phyloP scores from a whole-genome alignment of 2,797 vertebrate species.

The Pteronotus mesoamericanus region DNA sequence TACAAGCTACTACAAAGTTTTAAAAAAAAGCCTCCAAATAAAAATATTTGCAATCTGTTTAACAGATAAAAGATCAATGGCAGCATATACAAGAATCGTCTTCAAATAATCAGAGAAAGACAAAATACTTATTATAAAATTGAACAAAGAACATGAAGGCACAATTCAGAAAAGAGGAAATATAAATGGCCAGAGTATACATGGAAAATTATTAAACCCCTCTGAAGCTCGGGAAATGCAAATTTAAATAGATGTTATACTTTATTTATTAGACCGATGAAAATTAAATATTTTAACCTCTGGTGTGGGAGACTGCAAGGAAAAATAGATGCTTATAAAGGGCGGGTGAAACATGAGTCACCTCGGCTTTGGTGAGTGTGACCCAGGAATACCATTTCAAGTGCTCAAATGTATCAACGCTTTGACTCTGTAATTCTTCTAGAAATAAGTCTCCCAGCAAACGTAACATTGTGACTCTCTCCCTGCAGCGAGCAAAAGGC shows the following conservation, averaged over 20 bases:
- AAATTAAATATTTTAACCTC: slow-evolving; percentile 18
- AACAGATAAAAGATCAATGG: background rate
- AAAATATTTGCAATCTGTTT: background rate
- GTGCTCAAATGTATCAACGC: background rate
- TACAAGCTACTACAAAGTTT: background rate
- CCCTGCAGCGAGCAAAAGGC: background rate
- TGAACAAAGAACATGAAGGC: background rate
- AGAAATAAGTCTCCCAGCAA: background rate
- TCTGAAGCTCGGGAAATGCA: background rate
- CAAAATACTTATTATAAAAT: background rate
- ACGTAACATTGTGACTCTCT: background rate
- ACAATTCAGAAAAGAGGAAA: background rate
- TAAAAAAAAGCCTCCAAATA: background rate
- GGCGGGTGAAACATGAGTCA: background rate
- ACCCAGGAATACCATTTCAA: background rate
- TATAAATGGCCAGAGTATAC: background rate
- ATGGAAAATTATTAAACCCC: background rate
- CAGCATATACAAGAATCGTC: background rate
- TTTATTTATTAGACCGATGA: background rate
- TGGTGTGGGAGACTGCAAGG: background rate
- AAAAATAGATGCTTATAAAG: background rate
- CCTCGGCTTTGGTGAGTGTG: background rate
- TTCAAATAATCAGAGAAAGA: background rate
- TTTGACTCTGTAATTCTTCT: background rate
- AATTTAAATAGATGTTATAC: background rate